Evolutionary conservation across 2,888 invertebrate genomes (phyloP).

Genomic region (Pterostichus niger): DNA sequence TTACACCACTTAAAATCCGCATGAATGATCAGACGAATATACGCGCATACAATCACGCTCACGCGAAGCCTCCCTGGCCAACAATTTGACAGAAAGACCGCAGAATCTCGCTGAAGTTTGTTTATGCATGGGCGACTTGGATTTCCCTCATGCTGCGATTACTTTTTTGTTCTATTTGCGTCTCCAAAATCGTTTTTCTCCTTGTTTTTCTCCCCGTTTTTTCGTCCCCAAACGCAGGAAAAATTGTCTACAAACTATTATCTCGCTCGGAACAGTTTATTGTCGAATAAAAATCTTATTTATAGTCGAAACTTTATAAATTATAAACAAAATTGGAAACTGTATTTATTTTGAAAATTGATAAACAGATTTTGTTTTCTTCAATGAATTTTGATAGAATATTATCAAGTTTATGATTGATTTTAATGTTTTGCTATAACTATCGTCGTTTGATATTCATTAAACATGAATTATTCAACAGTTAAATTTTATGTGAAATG

Average conservation of each 20-base stretch:
- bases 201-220: no score
- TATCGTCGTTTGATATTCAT: not conserved
- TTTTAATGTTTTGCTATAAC: constrained; percentile 35
- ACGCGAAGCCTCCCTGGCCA: constrained; percentile 8
- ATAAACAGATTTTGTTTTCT: constrained; percentile 15
- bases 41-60: not conserved
- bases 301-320: constrained; percentile 57
- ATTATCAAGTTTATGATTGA: constrained; percentile 52
- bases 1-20: constrained; percentile 24
- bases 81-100: constrained; percentile 26
- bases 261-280: constrained; percentile 34
- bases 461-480: constrained; percentile 27
- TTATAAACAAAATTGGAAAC: constrained; percentile 44
- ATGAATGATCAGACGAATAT: constrained; percentile 13
- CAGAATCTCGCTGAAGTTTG: constrained; percentile 34
- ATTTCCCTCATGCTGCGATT: constrained; percentile 30
- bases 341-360: constrained; percentile 42
- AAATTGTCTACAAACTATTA: constrained; percentile 60
- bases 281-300: constrained; percentile 54
- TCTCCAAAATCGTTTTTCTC: constrained; percentile 43
- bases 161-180: constrained; percentile 59
- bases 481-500: constrained; percentile 15
- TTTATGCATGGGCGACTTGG: constrained; percentile 37
- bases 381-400: constrained; percentile 53
- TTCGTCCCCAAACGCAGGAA: constrained; percentile 17